Evolutionary conservation across 2,797 vertebrate species (phyloP), one percentile per base, ranked within the genome.

Genomic region (Sandelia bainsii): DNA sequence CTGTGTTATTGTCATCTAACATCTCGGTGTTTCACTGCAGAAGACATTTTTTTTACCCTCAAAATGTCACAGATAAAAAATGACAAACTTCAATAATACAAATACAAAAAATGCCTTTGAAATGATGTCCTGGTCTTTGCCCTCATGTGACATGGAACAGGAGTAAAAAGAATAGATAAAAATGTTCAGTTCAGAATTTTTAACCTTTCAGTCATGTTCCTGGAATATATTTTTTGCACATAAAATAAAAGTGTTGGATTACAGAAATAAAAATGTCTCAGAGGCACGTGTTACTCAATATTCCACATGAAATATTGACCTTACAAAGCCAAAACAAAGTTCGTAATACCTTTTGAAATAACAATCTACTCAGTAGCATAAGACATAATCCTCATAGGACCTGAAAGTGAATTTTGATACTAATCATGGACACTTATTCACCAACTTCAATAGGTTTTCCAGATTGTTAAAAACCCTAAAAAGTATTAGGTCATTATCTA

Each of bases 221-320:
- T 69, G 34, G 56, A 85, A 72, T 22, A 23, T 34, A 9, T 39
- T 60, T 69, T n/a, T 6, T 50, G 42, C 39, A 20, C 48, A 68
- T 74, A 23, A 77, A 83, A 87, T 80, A 69, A 79, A 84, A 75
- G 83, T 82, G 42, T 84, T 66, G 61, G 27, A 19, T 92, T 83
- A 77, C 84, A 81, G 82, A 78, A 81, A 84, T 78, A 88, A 85
- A 90, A 88, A 56, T 39, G 68, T 71, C 87, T 63, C 11, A 1
- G 29, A 49, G 25, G 46, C 59, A 62, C 23, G 19, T 63, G 80
- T 73, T 79, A 81, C 72, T 76, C 74, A 77, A 75, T 81, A 82
- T 22, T 49, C 53, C 60, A 27, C 19, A 65, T 87, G 74, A 89
- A 78, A 80, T 82, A 81, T 74, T 78, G 51, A 64, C 52, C 13